Evolutionary conservation across 2,888 invertebrate genomes (phyloP), one percentile per base, ranked within the genome.

Genomic region (Ectemnius continuus): DNA sequence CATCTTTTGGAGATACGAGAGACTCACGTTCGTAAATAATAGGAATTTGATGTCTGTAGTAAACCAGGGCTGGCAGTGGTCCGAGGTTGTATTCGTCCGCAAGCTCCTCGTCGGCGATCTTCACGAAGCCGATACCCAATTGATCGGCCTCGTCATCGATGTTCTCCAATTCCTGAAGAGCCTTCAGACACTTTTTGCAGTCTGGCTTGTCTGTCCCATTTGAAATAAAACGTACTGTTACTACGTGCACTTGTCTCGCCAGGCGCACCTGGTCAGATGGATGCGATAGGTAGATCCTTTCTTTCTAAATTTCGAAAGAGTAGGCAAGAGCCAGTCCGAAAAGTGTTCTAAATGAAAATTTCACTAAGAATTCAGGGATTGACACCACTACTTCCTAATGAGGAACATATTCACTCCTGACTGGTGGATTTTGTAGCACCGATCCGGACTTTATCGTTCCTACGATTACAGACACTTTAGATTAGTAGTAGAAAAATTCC

Each of bases 141-240:
- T 97, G 97, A 91, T 97, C 97, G 47, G 97, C 97, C 91, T 98
- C 97, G 88, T 98, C 97, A 89, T 97, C 97, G 89, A 98, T 97
- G 92, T 97, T 97, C 91, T 98, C 97, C 91, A 98, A 91, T 91
- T 97, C 97, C 91, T 96, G 95, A 78, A 97, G 93, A 69, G 97
- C 97, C 92, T 96, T 97, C 74, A 96, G 94, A 91, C 97, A 97
- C 92, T 96, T 97, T 91, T 97, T 96, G 92, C 97, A 97, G 91
- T 97, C 97, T 69, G 96, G 96, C 91, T 97, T 97, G 92, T 97
- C 98, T 98, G 93, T 91, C 89, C 89, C 91, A 88, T 91, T 89
- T 86, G 76, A 87, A 91, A 89, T 76, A 82, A 80, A 76, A 71
- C 45, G 20, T 66, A 60, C 62, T 67, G 68, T 81, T 82, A 81